Conservation (phyloP, 2,888 invertebrate genomes). For the Mallateleia sp. region DNA sequence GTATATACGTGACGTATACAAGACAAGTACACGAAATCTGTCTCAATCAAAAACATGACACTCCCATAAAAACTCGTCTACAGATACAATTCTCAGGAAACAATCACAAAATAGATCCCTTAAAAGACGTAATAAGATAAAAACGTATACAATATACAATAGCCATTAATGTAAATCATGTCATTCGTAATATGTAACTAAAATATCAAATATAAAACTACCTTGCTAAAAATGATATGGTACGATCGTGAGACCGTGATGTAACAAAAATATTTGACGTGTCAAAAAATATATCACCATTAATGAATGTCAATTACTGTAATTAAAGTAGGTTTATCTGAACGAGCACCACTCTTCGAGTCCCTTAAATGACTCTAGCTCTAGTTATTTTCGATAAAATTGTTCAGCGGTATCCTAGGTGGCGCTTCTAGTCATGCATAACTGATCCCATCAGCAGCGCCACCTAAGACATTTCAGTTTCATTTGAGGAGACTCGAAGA, state of each 20-base stretch:
- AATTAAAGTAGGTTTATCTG: slow-evolving; percentile 73
- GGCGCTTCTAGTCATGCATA: slow-evolving; percentile 41
- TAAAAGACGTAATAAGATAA: slow-evolving; percentile 64
- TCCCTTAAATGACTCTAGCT: slow-evolving; percentile 8
- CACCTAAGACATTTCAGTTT: neutral
- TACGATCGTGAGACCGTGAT: slow-evolving; percentile 38
- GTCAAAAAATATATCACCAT: slow-evolving; percentile 26
- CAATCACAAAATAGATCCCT: slow-evolving; percentile 71
- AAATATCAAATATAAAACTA: slow-evolving; percentile 60
- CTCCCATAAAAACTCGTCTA: slow-evolving; percentile 76
- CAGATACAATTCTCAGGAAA: slow-evolving; percentile 78
- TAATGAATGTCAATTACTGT: slow-evolving; percentile 32
- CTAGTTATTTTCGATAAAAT: neutral
- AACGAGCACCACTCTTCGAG: slow-evolving; percentile 73
- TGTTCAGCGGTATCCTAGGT: slow-evolving; percentile 1
- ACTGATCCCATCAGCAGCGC: slow-evolving; percentile 6
- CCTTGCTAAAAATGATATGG: slow-evolving; percentile 51
- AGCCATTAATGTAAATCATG: slow-evolving; percentile 66
- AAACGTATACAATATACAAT: slow-evolving; percentile 72
- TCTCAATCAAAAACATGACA: slow-evolving; percentile 76
- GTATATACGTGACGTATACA: slow-evolving; percentile 70
- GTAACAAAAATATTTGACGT: slow-evolving; percentile 28
- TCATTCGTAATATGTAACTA: slow-evolving; percentile 63
- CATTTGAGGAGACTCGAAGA: slow-evolving; percentile 44
- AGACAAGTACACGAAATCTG: slow-evolving; percentile 70